These are phyloP conservation scores for Diplazon laetatorius DNA, from an alignment of 2,888 invertebrate species.

Conservation along the genomic window DNA sequence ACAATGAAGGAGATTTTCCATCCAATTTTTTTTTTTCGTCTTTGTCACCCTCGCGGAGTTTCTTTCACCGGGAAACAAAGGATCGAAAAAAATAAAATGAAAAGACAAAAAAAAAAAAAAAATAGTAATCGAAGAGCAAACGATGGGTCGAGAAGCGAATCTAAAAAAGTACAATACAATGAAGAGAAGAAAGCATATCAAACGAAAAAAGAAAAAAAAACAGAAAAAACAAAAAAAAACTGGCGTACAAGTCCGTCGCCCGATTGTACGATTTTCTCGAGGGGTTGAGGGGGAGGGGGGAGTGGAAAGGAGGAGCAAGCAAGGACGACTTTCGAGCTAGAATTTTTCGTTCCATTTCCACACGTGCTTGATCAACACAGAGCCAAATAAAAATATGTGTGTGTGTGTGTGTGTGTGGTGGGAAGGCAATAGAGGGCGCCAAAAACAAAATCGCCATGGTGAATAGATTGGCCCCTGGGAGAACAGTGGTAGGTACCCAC, in stretches of 20 bases:
- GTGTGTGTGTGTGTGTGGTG: background rate
- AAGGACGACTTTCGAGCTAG: conserved; percentile 1
- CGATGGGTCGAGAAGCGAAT: background rate
- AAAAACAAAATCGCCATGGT: conserved; percentile 55
- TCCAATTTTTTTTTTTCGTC: background rate
- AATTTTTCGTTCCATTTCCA: conserved; percentile 44
- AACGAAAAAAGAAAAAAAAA: too few species aligned
- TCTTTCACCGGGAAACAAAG: conserved; percentile 24
- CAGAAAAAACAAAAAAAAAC: too few species aligned
- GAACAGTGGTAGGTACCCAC: conserved; percentile 31
- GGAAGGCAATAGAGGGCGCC: conserved; percentile 33
- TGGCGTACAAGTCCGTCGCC: conserved; percentile 2
- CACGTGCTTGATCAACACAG: conserved; percentile 16
- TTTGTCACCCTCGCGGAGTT: background rate
- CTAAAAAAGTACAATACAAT: background rate
- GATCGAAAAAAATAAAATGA: conserved; percentile 30
- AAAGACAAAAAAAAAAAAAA: conserved; percentile 12
- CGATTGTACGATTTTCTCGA: conserved; percentile 36
- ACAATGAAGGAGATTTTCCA: conserved; percentile 2
- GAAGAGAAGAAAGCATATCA: conserved; percentile 5
- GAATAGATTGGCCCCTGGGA: conserved; percentile 56
- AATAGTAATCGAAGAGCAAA: background rate
- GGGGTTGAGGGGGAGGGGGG: background rate
- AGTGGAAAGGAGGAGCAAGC: too few species aligned
- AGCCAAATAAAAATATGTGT: conserved; percentile 8